Base-by-base conservation (phyloP, 1,140 invertebrate species). In the Drosophila kepulauana region DNA sequence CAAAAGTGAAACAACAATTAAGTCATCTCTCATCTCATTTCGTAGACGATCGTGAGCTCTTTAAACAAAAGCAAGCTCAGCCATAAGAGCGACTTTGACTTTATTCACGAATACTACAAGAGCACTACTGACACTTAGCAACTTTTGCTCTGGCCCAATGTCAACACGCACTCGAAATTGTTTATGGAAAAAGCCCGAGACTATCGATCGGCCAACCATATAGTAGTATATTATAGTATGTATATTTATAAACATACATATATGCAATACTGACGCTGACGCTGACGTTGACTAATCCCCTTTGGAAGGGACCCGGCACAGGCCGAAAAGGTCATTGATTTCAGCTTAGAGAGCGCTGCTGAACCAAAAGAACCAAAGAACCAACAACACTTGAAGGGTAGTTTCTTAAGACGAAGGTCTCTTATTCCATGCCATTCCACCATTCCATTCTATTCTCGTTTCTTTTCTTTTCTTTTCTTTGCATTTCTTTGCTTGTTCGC, bases 391-490 rank as follows among this genome's bases (percentile, higher is more conserved):
- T 73, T 62, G 78, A 89, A 89, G 85, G 85, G 85, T 89, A 79
- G 85, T 89, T 89, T 89, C 84, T 89, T 81, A 54, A 68, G 85
- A 84, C 85, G 84, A 88, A 88, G 84, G 84, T 88, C 81, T 89
- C 68, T 76, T 72, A 35, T 67, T 46, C 49, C 45, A 46, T 46
- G 45, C 45, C 45, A 46, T 46, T 46, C 45, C 45, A 38, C 49
- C 49, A 48, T 51, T 25, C 61, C 20, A 43, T 58, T 43, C 41
- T 35, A 45, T 66, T 41, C 69, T 66, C 20, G 28, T 46, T 56
- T 41, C 48, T 49, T 30, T 61, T 57, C 68, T 49, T 30, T 61
- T 57, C 68, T 43, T 51, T 8, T 3, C 35, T 33, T 25, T 25
- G 20, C 30, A 8, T 33, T 33, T 33, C 30, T 33, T 33, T 62